Conservation (phyloP, 2,888 invertebrate genomes). For the Nomada goodeniana region DNA sequence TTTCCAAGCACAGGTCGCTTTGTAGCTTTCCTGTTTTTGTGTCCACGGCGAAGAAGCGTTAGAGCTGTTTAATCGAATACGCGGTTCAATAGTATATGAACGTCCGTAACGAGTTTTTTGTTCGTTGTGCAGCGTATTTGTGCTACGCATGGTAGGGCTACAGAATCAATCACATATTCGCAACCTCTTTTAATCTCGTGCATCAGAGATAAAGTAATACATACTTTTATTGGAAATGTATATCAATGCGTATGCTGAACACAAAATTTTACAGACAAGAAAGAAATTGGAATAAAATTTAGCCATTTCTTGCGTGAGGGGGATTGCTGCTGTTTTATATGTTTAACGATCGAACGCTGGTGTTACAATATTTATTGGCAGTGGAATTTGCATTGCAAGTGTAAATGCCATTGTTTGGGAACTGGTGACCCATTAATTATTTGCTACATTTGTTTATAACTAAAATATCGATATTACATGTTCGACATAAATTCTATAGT, state of each 20-base stretch:
- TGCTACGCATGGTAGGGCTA: conserved; percentile 10
- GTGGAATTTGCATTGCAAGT: too few species aligned
- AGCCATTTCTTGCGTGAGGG: too few species aligned
- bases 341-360: too few species aligned
- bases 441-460: too few species aligned
- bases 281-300: too few species aligned
- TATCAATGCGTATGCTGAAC: neutral
- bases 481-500: too few species aligned
- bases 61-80: conserved; percentile 42
- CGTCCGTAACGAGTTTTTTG: conserved; percentile 47
- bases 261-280: neutral
- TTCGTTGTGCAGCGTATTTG: conserved; percentile 37
- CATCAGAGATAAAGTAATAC: conserved; percentile 6
- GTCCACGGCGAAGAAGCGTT: conserved; percentile 28
- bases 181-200: conserved; percentile 29
- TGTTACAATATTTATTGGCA: too few species aligned
- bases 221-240: conserved; percentile 11
- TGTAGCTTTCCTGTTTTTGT: conserved; percentile 25
- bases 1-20: conserved; percentile 25
- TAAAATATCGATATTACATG: too few species aligned
- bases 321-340: too few species aligned
- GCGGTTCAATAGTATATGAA: conserved; percentile 27
- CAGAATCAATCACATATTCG: conserved; percentile 27
- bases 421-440: too few species aligned
- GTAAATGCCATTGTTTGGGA: too few species aligned